These are phyloP conservation scores for Stylophora pistillata DNA, from an alignment of 64 coral and sea anemone species.

Conservation along the genomic window DNA sequence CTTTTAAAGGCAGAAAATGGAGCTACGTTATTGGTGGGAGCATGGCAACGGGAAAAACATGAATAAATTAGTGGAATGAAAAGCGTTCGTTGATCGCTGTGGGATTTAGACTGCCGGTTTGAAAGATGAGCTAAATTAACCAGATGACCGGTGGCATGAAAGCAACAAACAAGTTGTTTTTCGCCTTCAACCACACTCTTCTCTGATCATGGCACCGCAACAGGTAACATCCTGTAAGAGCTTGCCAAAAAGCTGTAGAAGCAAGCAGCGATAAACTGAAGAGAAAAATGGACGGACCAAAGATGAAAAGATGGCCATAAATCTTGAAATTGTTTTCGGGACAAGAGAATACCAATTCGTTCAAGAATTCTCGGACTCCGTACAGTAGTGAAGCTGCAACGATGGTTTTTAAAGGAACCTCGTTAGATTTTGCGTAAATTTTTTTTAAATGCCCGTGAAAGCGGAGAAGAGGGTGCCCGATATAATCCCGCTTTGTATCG, in stretches of 20 bases:
- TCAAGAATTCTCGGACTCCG: slow-evolving; percentile 63
- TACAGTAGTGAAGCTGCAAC: slow-evolving; percentile 41
- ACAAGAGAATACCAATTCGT: slow-evolving; percentile 57
- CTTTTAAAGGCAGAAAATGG: too few species aligned
- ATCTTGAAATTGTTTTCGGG: slow-evolving; percentile 56
- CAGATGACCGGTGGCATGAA: slow-evolving; percentile 69
- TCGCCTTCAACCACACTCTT: slow-evolving; percentile 48
- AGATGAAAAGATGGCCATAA: slow-evolving; percentile 57
- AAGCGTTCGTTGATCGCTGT: too few species aligned
- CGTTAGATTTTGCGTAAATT: slow-evolving; percentile 12
- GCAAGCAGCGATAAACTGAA: slow-evolving; percentile 59
- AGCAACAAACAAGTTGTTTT: slow-evolving; percentile 55
- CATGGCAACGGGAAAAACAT: too few species aligned
- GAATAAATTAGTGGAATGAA: too few species aligned
- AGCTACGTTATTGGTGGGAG: too few species aligned
- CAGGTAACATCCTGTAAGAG: slow-evolving; percentile 60
- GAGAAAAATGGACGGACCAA: slow-evolving; percentile 58
- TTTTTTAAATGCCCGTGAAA: neutral
- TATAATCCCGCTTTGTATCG: neutral
- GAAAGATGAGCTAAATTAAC: too few species aligned
- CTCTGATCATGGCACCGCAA: slow-evolving; percentile 24
- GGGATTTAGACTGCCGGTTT: too few species aligned
- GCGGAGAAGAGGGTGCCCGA: neutral
- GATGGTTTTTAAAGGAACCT: slow-evolving; percentile 48
- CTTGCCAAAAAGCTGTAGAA: slow-evolving; percentile 56